Conservation (phyloP, 2,888 invertebrate genomes). For the Caenorhabditis japonica region DNA sequence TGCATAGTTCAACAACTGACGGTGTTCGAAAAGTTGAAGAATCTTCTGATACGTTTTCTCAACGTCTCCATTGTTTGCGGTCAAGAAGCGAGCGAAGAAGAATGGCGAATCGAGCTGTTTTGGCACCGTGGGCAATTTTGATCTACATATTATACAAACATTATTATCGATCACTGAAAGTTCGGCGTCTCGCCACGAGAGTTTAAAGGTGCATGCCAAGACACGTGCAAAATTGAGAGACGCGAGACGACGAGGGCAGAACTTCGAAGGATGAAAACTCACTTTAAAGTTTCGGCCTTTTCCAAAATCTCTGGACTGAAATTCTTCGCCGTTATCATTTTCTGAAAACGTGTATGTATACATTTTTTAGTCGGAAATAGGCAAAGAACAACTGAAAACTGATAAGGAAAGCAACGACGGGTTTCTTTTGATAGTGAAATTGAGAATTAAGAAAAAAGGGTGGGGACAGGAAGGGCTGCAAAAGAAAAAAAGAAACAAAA, state of each 20-base stretch:
- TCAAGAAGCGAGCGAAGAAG: conserved; percentile 67
- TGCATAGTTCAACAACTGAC: conserved; percentile 59
- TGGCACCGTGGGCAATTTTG: conserved; percentile 22
- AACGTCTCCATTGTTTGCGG: conserved; percentile 66
- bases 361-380: conserved; percentile 4
- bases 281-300: conserved; percentile 57
- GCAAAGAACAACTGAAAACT: conserved; percentile 12
- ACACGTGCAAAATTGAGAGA: conserved; percentile 1
- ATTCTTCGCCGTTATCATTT: conserved; percentile 55
- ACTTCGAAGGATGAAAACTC: conserved; percentile 14
- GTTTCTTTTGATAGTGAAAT: too few relatives aligned
- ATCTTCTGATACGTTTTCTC: conserved; percentile 47
- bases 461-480: background rate
- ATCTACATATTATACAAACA: too few relatives aligned
- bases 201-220: background rate
- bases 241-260: too few relatives aligned
- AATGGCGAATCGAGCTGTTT: conserved; percentile 61
- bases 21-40: conserved; percentile 35
- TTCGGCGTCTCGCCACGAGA: too few relatives aligned
- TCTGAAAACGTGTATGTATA: conserved; percentile 12
- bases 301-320: conserved; percentile 57
- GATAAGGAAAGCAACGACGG: background rate
- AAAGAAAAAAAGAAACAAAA: too few relatives aligned
- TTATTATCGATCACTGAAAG: too few relatives aligned
- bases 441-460: too few relatives aligned